Percentiles rank a stretch among this genome's conserved stretches.
phyloP scores from a whole-genome alignment of 2,113 vertebrate genomes.

The Elephas maximus region DNA sequence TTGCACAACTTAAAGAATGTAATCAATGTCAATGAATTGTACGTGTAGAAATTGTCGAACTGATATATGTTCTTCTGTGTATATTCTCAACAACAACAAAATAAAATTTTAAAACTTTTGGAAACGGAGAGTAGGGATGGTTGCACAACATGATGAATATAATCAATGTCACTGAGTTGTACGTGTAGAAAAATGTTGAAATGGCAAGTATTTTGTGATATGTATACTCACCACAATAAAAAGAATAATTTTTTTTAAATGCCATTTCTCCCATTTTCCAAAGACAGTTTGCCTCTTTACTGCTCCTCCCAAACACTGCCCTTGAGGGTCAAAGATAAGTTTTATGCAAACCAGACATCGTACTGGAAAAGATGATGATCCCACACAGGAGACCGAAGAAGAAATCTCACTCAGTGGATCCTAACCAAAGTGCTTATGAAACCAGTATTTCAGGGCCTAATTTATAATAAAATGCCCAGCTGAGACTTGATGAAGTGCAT shows the following conservation, averaged over 20 bases:
- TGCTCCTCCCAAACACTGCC: background rate
- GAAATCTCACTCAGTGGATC: background rate
- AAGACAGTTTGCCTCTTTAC: background rate
- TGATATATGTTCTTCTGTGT: too few species aligned
- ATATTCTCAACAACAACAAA: too few species aligned
- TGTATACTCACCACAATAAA: background rate
- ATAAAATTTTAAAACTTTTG: too few species aligned
- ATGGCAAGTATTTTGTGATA: background rate
- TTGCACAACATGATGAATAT: background rate
- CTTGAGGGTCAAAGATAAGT: background rate
- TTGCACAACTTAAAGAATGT: too few species aligned
- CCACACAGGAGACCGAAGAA: background rate
- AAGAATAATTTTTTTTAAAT: background rate
- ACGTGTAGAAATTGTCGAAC: too few species aligned
- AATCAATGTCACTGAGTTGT: too few species aligned
- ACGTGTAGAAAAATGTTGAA: background rate
- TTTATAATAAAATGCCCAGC: constrained; percentile 2
- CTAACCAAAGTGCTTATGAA: constrained; percentile 62
- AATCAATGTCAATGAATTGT: too few species aligned
- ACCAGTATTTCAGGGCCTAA: background rate
- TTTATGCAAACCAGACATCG: background rate
- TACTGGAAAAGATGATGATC: background rate
- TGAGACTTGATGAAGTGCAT: constrained; percentile 13
- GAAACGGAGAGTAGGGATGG: background rate
- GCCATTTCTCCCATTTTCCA: background rate